Conservation (phyloP, 2,797 vertebrate genomes). For the Ceryle rudis region DNA sequence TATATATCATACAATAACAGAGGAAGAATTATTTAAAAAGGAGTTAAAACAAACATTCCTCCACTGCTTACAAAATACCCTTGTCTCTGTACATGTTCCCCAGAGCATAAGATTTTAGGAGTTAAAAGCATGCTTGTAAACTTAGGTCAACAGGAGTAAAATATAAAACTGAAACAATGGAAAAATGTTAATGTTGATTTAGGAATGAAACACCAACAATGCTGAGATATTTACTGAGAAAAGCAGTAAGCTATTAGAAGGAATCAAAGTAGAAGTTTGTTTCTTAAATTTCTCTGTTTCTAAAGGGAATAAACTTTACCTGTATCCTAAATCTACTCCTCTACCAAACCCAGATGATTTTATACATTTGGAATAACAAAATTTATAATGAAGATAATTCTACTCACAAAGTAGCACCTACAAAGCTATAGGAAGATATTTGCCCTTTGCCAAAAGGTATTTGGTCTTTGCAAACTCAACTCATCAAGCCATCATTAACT, state of each 20-base stretch:
- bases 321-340: neutral
- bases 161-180: neutral
- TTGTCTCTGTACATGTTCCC: neutral
- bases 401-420: neutral
- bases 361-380: neutral
- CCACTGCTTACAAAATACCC: neutral
- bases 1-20: neutral
- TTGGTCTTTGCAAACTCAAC: neutral
- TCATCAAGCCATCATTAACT: neutral
- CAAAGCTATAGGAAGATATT: neutral
- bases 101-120: neutral
- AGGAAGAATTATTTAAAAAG: neutral
- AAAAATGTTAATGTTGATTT: constrained; percentile 21
- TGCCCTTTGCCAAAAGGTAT: no score
- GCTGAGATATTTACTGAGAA: neutral
- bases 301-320: neutral
- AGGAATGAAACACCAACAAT: neutral
- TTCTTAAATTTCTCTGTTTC: neutral
- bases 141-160: neutral
- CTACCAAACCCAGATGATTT: neutral
- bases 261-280: neutral
- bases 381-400: neutral
- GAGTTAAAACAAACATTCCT: neutral
- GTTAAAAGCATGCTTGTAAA: neutral
- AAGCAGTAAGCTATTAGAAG: neutral